Evolutionary conservation across 37 sponge, comb jelly and placozoan genomes (phyloP).

Genomic region (Crambe crambe): DNA sequence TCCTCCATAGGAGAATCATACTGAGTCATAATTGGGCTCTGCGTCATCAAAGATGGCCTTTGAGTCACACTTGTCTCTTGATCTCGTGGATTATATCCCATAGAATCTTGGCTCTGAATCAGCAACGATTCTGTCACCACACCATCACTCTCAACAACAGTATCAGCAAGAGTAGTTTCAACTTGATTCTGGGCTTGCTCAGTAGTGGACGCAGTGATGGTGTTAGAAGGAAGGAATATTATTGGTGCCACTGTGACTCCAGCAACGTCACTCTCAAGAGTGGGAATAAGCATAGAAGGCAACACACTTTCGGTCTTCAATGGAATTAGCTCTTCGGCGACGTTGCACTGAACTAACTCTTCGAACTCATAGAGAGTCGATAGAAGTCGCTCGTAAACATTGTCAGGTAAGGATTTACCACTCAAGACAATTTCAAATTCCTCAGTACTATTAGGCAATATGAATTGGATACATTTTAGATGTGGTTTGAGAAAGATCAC

Average conservation of each 20-base stretch:
- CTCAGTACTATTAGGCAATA: not conserved
- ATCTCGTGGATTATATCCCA: not conserved
- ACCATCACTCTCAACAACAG: not conserved
- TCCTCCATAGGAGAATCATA: not conserved
- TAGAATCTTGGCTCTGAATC: not conserved
- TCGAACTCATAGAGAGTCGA: not conserved
- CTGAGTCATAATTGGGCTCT: not conserved
- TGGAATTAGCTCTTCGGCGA: not conserved
- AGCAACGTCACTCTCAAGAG: not conserved
- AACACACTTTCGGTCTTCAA: not conserved
- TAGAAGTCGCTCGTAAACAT: not conserved
- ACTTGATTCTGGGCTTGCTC: not conserved
- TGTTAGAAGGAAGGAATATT: not conserved
- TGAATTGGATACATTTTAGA: not conserved
- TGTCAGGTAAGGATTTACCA: not conserved
- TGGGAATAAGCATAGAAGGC: not conserved
- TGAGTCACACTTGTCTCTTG: not conserved
- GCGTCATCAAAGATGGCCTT: not conserved
- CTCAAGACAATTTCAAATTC: not conserved
- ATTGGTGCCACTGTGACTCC: not conserved
- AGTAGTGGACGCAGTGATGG: not conserved
- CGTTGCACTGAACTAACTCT: not conserved
- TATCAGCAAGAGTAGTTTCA: not conserved
- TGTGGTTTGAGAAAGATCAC: slow-evolving; percentile 1
- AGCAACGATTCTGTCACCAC: not conserved